These are phyloP conservation scores for Brachionus plicatilis DNA, from an alignment of 1,140 invertebrate species.

Conservation along the genomic window DNA sequence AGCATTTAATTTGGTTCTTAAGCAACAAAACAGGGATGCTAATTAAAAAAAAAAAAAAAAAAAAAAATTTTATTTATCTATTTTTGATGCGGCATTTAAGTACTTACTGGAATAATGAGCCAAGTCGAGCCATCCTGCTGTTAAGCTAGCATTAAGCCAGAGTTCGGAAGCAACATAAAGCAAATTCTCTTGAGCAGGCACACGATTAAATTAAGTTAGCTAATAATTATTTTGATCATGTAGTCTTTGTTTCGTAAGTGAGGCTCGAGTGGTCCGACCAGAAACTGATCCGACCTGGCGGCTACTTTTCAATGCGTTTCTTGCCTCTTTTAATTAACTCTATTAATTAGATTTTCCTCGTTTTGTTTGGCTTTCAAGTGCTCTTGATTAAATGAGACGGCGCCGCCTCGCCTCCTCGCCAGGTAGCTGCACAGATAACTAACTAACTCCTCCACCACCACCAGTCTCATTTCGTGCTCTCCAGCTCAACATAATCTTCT, in stretches of 20 bases:
- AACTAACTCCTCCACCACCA: neutral
- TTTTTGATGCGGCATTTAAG: neutral
- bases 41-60: no score
- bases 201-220: slow-evolving; percentile 21
- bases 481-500: neutral
- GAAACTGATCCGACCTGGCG: slow-evolving; percentile 2
- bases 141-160: neutral
- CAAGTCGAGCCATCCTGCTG: neutral
- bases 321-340: slow-evolving; percentile 8
- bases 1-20: no score
- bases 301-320: neutral
- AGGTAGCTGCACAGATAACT: neutral
- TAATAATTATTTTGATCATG: slow-evolving; percentile 34
- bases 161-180: neutral
- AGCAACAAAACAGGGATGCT: no score
- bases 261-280: neutral
- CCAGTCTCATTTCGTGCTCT: neutral
- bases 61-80: neutral
- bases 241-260: neutral
- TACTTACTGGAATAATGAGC: neutral
- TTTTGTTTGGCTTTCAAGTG: slow-evolving; percentile 11
- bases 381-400: neutral
- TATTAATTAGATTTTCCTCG: slow-evolving; percentile 36
- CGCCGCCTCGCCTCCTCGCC: slow-evolving; percentile 1
- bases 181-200: neutral